Percentiles rank a stretch among this genome's conserved stretches.
These are phyloP conservation scores for Haliclona indistincta DNA, from an alignment of 37 sponge, comb jelly and placozoan species.

Conservation along the genomic window DNA sequence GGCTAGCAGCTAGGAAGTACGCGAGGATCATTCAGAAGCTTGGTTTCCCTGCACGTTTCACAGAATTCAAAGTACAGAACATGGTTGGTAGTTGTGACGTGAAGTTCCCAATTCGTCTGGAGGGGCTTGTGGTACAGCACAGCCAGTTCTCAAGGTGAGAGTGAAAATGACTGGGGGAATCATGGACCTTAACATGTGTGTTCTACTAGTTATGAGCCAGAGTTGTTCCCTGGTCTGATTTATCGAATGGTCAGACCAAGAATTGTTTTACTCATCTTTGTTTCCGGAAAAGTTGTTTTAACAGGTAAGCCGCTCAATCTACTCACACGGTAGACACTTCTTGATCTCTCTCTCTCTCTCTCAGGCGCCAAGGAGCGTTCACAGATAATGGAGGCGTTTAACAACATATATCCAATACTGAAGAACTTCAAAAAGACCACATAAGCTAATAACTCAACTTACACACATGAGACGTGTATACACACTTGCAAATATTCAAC, in stretches of 20 bases:
- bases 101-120: conserved; percentile 95
- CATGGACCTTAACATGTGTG: neutral
- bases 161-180: no score
- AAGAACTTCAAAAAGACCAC: conserved; percentile 89
- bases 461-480: neutral
- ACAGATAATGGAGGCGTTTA: conserved; percentile 95
- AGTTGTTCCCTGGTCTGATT: conserved; percentile 98
- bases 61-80: conserved; percentile 97
- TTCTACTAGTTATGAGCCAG: conserved; percentile 91
- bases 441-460: neutral
- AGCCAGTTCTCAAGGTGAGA: conserved; percentile 91
- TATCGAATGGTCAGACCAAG: conserved; percentile 96
- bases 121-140: conserved; percentile 91
- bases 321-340: neutral
- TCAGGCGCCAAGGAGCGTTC: conserved; percentile 90
- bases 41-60: conserved; percentile 93
- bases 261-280: conserved; percentile 97
- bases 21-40: conserved; percentile 98
- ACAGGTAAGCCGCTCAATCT: conserved; percentile 62
- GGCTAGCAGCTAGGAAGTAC: conserved; percentile 98
- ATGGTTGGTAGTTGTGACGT: conserved; percentile 99
- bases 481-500: neutral
- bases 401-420: conserved; percentile 97
- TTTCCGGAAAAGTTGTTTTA: conserved; percentile 99
- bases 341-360: neutral